These are phyloP conservation scores for Cabera pusaria DNA, from an alignment of 2,888 invertebrate genomes.

Conservation along the genomic window DNA sequence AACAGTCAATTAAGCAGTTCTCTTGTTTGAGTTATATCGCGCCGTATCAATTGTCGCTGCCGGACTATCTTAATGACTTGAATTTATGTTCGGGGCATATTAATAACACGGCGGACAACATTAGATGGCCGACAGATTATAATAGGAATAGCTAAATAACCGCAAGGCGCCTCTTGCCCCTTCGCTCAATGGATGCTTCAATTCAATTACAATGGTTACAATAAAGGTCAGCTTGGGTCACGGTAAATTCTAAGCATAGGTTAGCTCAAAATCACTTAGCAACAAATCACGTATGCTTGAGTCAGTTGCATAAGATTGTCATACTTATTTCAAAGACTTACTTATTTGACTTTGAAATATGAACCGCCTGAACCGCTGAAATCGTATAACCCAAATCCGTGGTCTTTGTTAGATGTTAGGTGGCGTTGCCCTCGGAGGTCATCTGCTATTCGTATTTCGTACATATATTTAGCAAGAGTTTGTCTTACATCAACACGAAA, in stretches of 20 bases:
- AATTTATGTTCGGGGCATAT: constrained; percentile 56
- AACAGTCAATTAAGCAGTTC: constrained; percentile 75
- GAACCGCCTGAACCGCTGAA: constrained; percentile 49
- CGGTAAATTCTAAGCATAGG: constrained; percentile 26
- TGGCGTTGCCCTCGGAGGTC: constrained; percentile 61
- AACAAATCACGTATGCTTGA: constrained; percentile 13
- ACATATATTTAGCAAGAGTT: constrained; percentile 60
- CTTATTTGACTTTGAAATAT: constrained; percentile 53
- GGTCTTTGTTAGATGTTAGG: constrained; percentile 56
- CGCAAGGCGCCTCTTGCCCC: constrained; percentile 23
- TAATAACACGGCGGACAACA: too few species aligned
- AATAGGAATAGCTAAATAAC: constrained; percentile 21
- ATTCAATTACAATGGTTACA: constrained; percentile 28
- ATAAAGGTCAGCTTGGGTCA: constrained; percentile 31
- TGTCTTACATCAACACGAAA: constrained; percentile 39
- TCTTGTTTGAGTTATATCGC: constrained; percentile 57
- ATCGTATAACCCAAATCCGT: constrained; percentile 58
- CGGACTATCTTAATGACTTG: constrained; percentile 55
- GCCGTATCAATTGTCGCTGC: constrained; percentile 66
- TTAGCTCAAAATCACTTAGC: constrained; percentile 21
- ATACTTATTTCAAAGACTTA: constrained; percentile 9
- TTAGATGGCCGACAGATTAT: too few species aligned
- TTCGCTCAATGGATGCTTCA: constrained; percentile 22
- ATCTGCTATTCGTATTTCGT: constrained; percentile 41
- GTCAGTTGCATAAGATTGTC: constrained; percentile 15